phyloP scores from a whole-genome alignment of 1,140 invertebrate genomes.

The Elysia chlorotica region DNA sequence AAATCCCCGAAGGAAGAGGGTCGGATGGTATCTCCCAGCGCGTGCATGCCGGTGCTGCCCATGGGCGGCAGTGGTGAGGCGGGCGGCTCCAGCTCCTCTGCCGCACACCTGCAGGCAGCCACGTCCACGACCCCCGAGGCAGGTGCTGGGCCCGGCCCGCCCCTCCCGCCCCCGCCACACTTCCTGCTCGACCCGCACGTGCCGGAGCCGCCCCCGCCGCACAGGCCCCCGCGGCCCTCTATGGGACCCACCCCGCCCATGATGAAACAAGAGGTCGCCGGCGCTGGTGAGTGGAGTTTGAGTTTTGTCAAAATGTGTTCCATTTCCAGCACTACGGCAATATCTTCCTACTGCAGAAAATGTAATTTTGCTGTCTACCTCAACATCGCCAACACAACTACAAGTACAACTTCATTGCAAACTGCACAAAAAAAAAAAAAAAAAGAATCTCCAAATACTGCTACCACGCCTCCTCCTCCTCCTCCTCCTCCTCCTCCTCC shows the following conservation, averaged over 20 bases:
- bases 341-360: too few relatives aligned
- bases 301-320: too few relatives aligned
- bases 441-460: neutral
- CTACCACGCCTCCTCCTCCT: neutral
- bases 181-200: constrained; percentile 13
- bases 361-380: too few relatives aligned
- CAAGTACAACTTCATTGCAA: too few relatives aligned
- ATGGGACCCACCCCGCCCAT: constrained; percentile 3
- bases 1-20: constrained; percentile 19
- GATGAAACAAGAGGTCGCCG: constrained; percentile 21
- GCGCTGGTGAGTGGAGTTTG: constrained; percentile 16
- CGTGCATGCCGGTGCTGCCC: constrained; percentile 7
- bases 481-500: too few relatives aligned
- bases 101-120: constrained; percentile 27
- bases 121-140: constrained; percentile 32
- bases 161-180: too few relatives aligned
- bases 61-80: constrained; percentile 8
- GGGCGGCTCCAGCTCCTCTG: neutral
- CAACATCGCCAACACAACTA: too few relatives aligned
- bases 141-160: neutral
- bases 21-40: constrained; percentile 23
- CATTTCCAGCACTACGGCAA: too few relatives aligned
- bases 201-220: neutral
- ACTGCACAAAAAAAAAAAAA: neutral
- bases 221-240: too few relatives aligned